phyloP scores from a whole-genome alignment of 2,797 vertebrate species.

The Bradypodion ventrale region DNA sequence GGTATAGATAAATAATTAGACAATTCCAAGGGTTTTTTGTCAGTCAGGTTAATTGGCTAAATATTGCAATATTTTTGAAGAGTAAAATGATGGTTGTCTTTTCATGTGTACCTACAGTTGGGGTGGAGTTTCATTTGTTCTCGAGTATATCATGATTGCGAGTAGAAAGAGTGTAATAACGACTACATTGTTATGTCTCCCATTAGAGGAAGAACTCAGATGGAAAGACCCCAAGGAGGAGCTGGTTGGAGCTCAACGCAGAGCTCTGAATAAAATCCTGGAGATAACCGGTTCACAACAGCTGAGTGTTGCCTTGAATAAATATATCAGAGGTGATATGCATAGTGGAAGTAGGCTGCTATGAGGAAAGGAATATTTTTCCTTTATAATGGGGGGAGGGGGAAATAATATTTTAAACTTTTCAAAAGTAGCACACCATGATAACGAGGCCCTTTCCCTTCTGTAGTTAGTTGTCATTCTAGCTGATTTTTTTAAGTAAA shows the following conservation, averaged over 20 bases:
- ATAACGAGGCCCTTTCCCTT: not conserved
- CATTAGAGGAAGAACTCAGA: conserved; percentile 69
- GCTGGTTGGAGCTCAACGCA: conserved; percentile 61
- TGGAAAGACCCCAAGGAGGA: conserved; percentile 69
- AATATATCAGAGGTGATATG: conserved; percentile 77
- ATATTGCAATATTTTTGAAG: not conserved
- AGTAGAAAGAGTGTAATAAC: not conserved
- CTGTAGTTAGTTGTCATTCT: not conserved
- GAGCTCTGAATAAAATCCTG: conserved; percentile 42
- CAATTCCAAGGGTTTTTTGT: too few relatives aligned
- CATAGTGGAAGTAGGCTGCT: too few relatives aligned
- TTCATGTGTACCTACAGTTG: not conserved
- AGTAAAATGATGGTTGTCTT: not conserved
- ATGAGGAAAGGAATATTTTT: not conserved
- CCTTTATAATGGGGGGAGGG: not conserved
- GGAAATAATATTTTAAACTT: not conserved
- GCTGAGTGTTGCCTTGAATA: conserved; percentile 75
- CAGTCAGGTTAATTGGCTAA: not conserved
- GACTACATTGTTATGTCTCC: not conserved
- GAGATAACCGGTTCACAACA: conserved; percentile 73
- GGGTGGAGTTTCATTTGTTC: not conserved
- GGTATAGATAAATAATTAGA: too few relatives aligned
- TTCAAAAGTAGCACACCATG: not conserved
- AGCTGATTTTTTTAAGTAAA: not conserved
- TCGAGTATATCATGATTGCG: not conserved